phyloP scores from a whole-genome alignment of 2,113 vertebrate species.

The Lucifuga dentata region DNA sequence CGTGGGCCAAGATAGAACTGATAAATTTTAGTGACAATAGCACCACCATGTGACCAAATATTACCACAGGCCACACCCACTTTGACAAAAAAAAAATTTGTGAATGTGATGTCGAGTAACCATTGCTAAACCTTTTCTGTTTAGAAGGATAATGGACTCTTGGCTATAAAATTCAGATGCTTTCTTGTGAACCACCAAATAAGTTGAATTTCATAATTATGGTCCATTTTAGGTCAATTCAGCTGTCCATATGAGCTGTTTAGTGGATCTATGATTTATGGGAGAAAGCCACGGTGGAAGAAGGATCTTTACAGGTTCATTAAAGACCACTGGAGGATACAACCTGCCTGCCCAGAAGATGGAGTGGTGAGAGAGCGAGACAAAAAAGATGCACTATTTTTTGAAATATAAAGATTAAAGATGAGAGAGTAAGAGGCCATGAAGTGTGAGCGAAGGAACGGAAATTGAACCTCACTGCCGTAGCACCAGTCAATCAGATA shows the following conservation, averaged over 20 bases:
- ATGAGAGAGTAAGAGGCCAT: conserved; percentile 76
- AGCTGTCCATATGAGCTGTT: conserved; percentile 2
- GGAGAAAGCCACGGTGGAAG: conserved; percentile 9
- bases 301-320: conserved; percentile 14
- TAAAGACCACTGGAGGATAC: conserved; percentile 45
- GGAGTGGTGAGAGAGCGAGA: not conserved
- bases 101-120: too few species aligned
- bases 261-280: conserved; percentile 4
- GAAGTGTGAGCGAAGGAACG: conserved; percentile 75
- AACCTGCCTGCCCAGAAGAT: conserved; percentile 23
- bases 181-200: not conserved
- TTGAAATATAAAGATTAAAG: conserved; percentile 79
- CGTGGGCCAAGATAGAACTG: too few species aligned
- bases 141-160: too few species aligned
- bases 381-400: conserved; percentile 22
- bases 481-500: conserved; percentile 84
- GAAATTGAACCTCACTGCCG: conserved; percentile 81
- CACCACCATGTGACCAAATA: too few species aligned
- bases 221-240: not conserved
- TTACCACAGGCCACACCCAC: too few species aligned
- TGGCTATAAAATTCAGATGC: too few species aligned
- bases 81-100: too few species aligned
- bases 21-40: too few species aligned
- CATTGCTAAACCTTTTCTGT: too few species aligned
- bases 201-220: conserved; percentile 7